Evolutionary conservation across 64 coral and sea anemone genomes (phyloP).

Genomic region (Porites lutea): DNA sequence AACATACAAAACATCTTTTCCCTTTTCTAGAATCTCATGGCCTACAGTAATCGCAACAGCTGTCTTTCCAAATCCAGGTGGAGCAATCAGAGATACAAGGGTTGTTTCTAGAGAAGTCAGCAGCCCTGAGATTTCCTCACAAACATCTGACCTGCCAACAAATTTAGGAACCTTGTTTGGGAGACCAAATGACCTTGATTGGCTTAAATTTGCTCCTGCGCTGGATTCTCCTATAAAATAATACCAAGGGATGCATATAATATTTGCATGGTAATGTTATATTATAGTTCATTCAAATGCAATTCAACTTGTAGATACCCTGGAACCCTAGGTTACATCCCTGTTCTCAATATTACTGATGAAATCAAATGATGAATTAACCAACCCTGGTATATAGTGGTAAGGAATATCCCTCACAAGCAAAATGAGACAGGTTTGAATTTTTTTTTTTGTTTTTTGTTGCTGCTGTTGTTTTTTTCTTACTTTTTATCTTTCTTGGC

Average conservation of each 20-base stretch:
- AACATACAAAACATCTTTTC: constrained; percentile 43
- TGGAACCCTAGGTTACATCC: too few species aligned
- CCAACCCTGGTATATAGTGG: too few species aligned
- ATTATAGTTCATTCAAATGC: too few species aligned
- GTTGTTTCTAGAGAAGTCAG: not conserved
- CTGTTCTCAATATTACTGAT: too few species aligned
- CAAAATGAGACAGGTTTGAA: too few species aligned
- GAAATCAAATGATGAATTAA: too few species aligned
- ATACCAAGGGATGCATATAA: not conserved
- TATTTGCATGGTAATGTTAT: too few species aligned
- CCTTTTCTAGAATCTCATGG: constrained; percentile 13
- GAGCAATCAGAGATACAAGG: constrained; percentile 15
- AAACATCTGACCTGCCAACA: constrained; percentile 17
- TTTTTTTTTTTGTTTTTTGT: too few species aligned
- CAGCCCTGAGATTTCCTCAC: not conserved
- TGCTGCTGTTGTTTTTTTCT: too few species aligned
- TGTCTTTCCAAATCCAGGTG: constrained; percentile 59
- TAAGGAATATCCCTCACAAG: too few species aligned
- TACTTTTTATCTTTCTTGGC: too few species aligned
- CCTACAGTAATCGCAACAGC: not conserved
- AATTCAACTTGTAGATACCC: too few species aligned
- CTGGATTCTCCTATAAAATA: not conserved
- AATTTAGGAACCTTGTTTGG: constrained; percentile 40
- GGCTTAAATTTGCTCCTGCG: not conserved
- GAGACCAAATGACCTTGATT: constrained; percentile 11